Evolutionary conservation across 2,113 vertebrate species (phyloP).

Genomic region (Cheirogaleus medius): DNA sequence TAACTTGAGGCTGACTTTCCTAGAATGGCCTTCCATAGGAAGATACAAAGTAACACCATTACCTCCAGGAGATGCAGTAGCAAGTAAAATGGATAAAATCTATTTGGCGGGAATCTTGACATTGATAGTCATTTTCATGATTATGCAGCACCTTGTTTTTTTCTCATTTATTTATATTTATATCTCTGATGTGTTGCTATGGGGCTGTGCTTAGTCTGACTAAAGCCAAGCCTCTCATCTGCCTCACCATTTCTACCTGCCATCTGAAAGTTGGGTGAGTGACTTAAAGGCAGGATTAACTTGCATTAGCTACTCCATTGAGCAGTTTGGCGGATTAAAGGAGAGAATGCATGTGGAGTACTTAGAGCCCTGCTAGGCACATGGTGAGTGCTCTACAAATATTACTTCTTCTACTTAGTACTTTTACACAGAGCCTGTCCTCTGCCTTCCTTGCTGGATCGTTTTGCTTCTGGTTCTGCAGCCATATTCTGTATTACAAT

Average conservation of each 20-base stretch:
- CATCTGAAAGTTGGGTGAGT: neutral
- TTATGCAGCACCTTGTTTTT: neutral
- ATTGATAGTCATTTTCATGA: neutral
- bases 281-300: neutral
- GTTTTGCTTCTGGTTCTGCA: neutral
- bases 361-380: rapidly evolving
- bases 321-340: neutral
- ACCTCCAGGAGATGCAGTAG: neutral
- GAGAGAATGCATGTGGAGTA: neutral
- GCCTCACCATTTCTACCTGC: neutral
- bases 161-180: neutral
- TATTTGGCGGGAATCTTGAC: neutral
- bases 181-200: neutral
- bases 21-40: neutral
- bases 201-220: neutral
- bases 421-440: neutral
- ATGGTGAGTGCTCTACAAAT: neutral
- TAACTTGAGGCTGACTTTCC: neutral
- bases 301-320: too few relatives aligned
- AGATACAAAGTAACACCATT: neutral
- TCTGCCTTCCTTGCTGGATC: neutral
- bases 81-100: neutral
- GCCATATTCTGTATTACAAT: neutral
- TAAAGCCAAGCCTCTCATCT: neutral
- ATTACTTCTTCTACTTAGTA: neutral